Base-by-base conservation (phyloP, 2,888 invertebrate species). In the Drosophila suboccidentalis region DNA sequence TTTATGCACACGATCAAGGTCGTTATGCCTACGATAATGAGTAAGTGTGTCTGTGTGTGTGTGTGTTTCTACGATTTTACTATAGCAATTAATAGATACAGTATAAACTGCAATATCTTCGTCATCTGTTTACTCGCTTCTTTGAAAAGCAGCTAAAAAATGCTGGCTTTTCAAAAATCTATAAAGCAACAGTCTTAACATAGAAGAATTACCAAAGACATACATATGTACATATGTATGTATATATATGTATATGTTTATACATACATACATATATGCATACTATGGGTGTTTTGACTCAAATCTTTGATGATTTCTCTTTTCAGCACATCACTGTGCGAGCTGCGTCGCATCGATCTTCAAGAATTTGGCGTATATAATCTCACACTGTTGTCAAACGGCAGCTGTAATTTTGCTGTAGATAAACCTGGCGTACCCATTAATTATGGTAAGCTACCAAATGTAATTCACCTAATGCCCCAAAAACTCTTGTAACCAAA, bases 301-400 rank as follows among this genome's bases (percentile, higher is more conserved):
- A 36, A 3, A n/a, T 38, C 11, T 55, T 26, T 1, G 26, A 44
- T 26, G 75, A 64, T 86, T 82, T 68, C 58, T 59, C 58, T 62
- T 54, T 57, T 8, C 87, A 96, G 95, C 60, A 93, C 94, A 11
- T 87, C 95, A 43, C 78, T 95, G 54, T 96, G 96, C 50, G 75
- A 77, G n/a, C 60, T 89, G 22, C 69, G 76, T 19, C 85, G 82
- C 54, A 79, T 47, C 34, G 50, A 94, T 63, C 90, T 96, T 78
- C 95, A 95, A 1, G 95, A 96, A 92, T 96, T 96, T 86, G 96
- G 96, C 4, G 94, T 96, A 59, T 97, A 96, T 90, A 94, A 94
- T 66, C 92, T 96, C 47, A 94, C 94, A 41, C 91, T 95, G 1
- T 91, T 92, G 15, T 87, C 92, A 4, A 94, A 94, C 43, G 93